Evolutionary conservation across 2,888 invertebrate species (phyloP).

Genomic region (Smittia aterrima): DNA sequence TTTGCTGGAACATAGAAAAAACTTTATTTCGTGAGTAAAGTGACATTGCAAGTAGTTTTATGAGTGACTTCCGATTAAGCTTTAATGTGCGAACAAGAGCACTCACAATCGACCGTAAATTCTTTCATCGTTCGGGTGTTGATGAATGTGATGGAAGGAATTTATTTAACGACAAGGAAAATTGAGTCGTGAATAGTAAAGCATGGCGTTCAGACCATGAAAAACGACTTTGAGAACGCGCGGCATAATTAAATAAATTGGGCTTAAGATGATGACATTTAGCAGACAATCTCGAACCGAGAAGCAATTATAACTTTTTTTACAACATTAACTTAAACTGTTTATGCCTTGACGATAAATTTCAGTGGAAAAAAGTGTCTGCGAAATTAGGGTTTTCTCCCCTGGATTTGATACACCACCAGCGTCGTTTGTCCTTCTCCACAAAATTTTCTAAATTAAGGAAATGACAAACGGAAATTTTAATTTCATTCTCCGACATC

Average conservation of each 20-base stretch:
- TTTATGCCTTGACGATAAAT: background rate
- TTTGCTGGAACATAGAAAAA: background rate
- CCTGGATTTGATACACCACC: background rate
- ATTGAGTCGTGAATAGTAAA: conserved; percentile 34
- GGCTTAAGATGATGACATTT: conserved; percentile 17
- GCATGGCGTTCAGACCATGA: background rate
- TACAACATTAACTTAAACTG: background rate
- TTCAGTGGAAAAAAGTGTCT: background rate
- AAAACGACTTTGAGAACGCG: conserved; percentile 1
- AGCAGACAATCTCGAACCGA: conserved; percentile 7
- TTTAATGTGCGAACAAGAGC: background rate
- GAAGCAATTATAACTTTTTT: background rate
- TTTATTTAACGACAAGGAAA: conserved; percentile 33
- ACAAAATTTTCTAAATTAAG: conserved; percentile 15
- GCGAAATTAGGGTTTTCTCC: background rate
- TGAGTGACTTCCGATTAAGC: background rate
- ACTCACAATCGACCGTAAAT: conserved; percentile 14
- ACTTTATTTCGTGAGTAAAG: background rate
- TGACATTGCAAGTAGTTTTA: background rate
- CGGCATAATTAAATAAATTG: conserved; percentile 19
- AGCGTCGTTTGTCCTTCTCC: background rate
- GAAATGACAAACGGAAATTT: conserved; percentile 36
- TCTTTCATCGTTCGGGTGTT: conserved; percentile 22
- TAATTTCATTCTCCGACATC: conserved; percentile 18
- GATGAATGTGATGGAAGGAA: conserved; percentile 36